Percentiles rank a stretch among this genome's conserved stretches.
Conservation (phyloP, 1,140 invertebrate genomes). For the Chironomus striatipennis region DNA sequence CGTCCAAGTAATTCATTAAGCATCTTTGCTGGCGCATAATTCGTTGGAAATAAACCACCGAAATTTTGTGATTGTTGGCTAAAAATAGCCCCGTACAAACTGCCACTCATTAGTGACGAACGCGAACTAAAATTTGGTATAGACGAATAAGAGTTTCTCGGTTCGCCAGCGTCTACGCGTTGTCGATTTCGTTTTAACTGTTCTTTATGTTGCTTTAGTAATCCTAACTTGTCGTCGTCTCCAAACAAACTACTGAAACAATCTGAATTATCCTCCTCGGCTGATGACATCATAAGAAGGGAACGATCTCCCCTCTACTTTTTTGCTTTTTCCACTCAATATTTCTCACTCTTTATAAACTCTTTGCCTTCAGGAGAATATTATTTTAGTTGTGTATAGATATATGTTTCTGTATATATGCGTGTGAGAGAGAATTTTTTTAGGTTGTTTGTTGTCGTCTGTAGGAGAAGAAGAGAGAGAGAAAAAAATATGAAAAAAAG, state of each 20-base stretch:
- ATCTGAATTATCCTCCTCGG: slow-evolving; percentile 15
- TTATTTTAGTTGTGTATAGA: not conserved
- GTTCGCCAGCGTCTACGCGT: slow-evolving; percentile 88
- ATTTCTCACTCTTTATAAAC: not conserved
- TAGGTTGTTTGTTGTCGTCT: not conserved
- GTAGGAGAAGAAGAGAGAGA: not conserved
- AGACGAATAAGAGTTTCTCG: slow-evolving; percentile 83
- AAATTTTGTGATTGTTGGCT: slow-evolving; percentile 57
- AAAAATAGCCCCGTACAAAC: slow-evolving; percentile 74
- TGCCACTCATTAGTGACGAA: slow-evolving; percentile 68
- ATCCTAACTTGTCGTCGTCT: slow-evolving; percentile 20
- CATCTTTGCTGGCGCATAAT: slow-evolving; percentile 74
- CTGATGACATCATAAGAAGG: slow-evolving; percentile 16
- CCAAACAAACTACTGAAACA: slow-evolving; percentile 21
- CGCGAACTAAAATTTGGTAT: slow-evolving; percentile 78
- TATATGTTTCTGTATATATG: not conserved
- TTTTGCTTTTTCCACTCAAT: not conserved
- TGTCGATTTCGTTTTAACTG: slow-evolving; percentile 60
- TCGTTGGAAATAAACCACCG: slow-evolving; percentile 62
- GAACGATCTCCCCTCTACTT: slow-evolving; percentile 6
- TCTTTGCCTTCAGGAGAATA: not conserved
- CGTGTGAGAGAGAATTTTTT: not conserved
- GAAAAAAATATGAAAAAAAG: not conserved
- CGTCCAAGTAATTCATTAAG: slow-evolving; percentile 72
- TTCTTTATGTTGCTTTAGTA: slow-evolving; percentile 31